These are phyloP conservation scores for Aplysina aerophoba DNA, from an alignment of 37 sponge, comb jelly and placozoan genomes.

Conservation along the genomic window DNA sequence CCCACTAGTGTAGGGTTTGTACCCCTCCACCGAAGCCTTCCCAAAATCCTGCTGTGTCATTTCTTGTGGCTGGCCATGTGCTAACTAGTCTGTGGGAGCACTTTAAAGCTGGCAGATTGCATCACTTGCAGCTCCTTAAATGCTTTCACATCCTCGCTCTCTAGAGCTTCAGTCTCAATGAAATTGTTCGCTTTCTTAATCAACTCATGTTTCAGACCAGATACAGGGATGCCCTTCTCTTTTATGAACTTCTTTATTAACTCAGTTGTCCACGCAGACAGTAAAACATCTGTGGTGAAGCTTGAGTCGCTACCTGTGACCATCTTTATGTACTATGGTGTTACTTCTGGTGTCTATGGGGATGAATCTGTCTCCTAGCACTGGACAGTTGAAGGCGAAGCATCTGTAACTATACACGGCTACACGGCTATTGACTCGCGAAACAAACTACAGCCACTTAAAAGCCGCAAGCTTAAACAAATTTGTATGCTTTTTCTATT, in stretches of 20 bases:
- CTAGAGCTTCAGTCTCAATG: conserved; percentile 33
- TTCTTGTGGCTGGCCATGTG: neutral
- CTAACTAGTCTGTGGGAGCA: conserved; percentile 19
- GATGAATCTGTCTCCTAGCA: too few species aligned
- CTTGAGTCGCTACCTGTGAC: too few species aligned
- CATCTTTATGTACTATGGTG: too few species aligned
- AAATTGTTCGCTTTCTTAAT: conserved; percentile 11
- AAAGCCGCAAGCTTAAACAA: too few species aligned
- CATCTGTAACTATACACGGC: too few species aligned
- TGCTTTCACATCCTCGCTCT: conserved; percentile 23
- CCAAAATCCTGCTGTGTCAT: too few species aligned
- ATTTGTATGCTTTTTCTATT: neutral
- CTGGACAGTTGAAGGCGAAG: too few species aligned
- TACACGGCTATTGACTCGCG: too few species aligned
- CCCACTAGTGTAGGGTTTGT: neutral
- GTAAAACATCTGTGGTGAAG: neutral
- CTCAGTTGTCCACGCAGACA: conserved; percentile 19
- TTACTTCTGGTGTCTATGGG: too few species aligned
- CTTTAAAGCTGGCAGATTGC: conserved; percentile 3
- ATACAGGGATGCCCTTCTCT: neutral
- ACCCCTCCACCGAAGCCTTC: too few species aligned
- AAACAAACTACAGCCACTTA: neutral
- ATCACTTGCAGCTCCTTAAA: conserved; percentile 22
- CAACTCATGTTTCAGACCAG: conserved; percentile 26
- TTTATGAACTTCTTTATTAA: neutral